Evolutionary conservation across 2,797 vertebrate genomes (phyloP), one percentile per base, ranked within the genome.

Genomic region (Periophthalmus magnuspinnatus): DNA sequence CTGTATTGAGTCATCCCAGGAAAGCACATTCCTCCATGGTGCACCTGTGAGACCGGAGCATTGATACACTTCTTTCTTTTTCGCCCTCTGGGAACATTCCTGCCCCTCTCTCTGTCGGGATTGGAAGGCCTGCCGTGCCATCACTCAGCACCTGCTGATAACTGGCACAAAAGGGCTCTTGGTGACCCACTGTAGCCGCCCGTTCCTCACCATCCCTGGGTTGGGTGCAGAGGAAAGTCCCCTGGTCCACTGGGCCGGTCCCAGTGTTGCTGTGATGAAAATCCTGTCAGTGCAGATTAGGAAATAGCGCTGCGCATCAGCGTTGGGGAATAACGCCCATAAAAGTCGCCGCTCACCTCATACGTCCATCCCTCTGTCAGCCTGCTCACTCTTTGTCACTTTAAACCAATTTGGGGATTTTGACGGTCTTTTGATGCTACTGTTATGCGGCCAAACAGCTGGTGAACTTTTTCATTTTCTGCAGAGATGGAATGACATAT

Each of bases 91-190:
- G 87, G 87, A 91, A 92, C 88, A 90, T 91, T 91, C 92, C 92
- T 84, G 64, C 59, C 74, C 69, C 65, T 69, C 47, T 70, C 72
- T 83, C 79, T 83, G 74, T 81, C 76, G 84, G 83, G 86, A 90
- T 85, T 84, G 77, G 79, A 88, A 91, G 90, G 90, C 91, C 82
- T 60, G 69, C 72, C 47, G 74, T 19, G 57, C 86, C 84, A 45
- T 93, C 92, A 92, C 85, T 93, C 92, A 86, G 76, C 92, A 90
- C 91, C 71, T 88, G 84, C 86, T 92, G 91, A 93, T 93, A 92
- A 93, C 81, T 4, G 77, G 78, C 81, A 92, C 92, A 93, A 93
- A 89, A 86, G 87, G 81, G 88, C 82, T 90, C 88, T 93, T 91
- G 91, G 90, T 89, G 87, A 87, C 84, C n/a, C 73, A 78, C 83